phyloP scores from a whole-genome alignment of 2,797 vertebrate species.

The Spheniscus humboldti region DNA sequence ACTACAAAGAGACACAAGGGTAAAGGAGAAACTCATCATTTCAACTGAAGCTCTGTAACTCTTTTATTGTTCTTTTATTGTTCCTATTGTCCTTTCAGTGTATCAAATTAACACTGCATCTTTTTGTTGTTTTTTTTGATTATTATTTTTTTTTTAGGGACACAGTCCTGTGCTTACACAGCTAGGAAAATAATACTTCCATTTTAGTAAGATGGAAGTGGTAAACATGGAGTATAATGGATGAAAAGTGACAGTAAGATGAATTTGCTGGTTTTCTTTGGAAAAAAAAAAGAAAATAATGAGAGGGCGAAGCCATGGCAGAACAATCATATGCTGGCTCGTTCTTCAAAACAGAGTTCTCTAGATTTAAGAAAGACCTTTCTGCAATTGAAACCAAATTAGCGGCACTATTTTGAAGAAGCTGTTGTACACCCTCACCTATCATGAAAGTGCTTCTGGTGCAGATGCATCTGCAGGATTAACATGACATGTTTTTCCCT shows the following conservation, averaged over 20 bases:
- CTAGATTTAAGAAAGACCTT: not conserved
- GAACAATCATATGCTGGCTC: not conserved
- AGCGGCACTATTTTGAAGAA: not conserved
- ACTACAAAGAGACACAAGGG: slow-evolving; percentile 56
- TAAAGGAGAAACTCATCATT: slow-evolving; percentile 51
- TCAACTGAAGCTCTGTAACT: slow-evolving; percentile 28
- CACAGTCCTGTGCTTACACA: slow-evolving; percentile 30
- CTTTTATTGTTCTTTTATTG: slow-evolving; percentile 54
- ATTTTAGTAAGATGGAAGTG: not conserved
- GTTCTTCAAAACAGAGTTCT: not conserved
- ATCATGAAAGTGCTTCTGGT: not conserved
- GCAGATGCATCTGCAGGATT: not conserved
- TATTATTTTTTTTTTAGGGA: not conserved
- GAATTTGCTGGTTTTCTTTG: not conserved
- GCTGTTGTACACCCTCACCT: not conserved
- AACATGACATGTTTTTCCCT: not conserved
- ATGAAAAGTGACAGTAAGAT: not conserved
- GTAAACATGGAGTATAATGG: not conserved
- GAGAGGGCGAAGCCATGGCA: not conserved
- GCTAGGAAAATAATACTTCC: not conserved
- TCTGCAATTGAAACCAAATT: not conserved
- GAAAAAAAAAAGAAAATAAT: not conserved
- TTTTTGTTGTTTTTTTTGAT: not conserved
- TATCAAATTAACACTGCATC: not conserved
- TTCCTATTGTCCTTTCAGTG: slow-evolving; percentile 39